Percentiles rank a stretch among this genome's conserved stretches.
Evolutionary conservation across 2,113 vertebrate genomes (phyloP).

Genomic region (Mohoua ochrocephala): DNA sequence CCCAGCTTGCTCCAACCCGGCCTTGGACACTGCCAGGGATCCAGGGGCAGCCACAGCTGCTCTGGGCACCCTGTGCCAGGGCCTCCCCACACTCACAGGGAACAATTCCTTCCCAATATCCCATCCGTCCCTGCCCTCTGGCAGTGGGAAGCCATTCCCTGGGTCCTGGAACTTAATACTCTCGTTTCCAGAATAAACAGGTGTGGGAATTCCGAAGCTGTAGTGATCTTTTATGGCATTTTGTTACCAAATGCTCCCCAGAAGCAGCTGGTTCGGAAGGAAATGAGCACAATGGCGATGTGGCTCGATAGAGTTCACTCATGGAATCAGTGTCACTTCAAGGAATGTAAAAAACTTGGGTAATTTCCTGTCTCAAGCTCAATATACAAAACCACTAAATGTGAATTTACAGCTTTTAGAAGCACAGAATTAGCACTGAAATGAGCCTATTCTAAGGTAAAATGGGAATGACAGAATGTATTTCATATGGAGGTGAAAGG

Average conservation of each 20-base stretch:
- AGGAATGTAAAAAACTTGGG: not conserved
- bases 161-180: not conserved
- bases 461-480: not conserved
- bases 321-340: not conserved
- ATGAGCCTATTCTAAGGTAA: not conserved
- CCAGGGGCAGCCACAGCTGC: not conserved
- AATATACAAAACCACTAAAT: not conserved
- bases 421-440: not conserved
- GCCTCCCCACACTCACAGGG: rapidly evolving
- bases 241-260: not conserved
- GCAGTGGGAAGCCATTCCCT: not conserved
- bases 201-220: not conserved
- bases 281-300: not conserved
- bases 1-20: not conserved
- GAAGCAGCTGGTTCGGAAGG: not conserved
- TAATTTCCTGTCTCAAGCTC: not conserved
- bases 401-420: not conserved
- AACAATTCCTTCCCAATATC: not conserved
- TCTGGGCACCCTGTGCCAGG: not conserved
- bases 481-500: not conserved
- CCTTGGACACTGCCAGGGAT: not conserved
- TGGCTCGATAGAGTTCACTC: not conserved
- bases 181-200: rapidly evolving
- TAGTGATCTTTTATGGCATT: not conserved
- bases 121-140: not conserved